Evolutionary conservation across 2,113 vertebrate genomes (phyloP), one percentile per base, ranked within the genome.

Genomic region (Cariama cristata): DNA sequence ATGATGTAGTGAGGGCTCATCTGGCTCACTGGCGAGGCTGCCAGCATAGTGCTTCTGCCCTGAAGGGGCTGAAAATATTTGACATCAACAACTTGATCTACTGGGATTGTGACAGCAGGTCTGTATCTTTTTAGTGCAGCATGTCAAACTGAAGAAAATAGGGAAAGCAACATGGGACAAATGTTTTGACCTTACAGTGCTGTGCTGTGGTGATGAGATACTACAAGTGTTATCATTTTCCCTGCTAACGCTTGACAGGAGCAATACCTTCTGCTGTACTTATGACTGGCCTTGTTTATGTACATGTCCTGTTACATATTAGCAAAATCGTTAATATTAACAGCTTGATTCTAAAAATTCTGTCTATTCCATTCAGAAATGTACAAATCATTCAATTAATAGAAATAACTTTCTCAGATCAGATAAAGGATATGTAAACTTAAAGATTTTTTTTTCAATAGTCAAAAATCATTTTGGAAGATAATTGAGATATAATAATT

Each of bases 91-190:
- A 73, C 79, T 71, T 28, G 52, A 88, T 94, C 85, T 73, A 66
- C 80, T 58, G 86, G 66, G 71, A 91, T 14, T 62, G 84, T 94
- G 89, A 94, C 96, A 97, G 92, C 80, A 96, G 88, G 86, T 93
- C 64, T 55, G 55, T 62, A 74, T 89, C 91, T 88, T 83, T 92
- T 86, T 28, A 93, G 90, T 62, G 74, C 56, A 83, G n/a, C 2
- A 4, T 89, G 88, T 95, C 95, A 96, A 86, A 93, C 83, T 82
- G 75, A 69, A 93, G 88, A 72, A 94, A 92, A 94, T 69, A 60
- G 47, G 74, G 59, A 96, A 93, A 94, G 91, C 56, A 94, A 86
- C 88, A 63, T 15, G 58, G 93, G 85, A 94, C 94, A 97, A 96
- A 88, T 56, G 67, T 86, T 96, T 85, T 96, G 89, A 97, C 88